Evolutionary conservation across 23 tunicate species (phyloP).

Genomic region (Ascidia mentula): DNA sequence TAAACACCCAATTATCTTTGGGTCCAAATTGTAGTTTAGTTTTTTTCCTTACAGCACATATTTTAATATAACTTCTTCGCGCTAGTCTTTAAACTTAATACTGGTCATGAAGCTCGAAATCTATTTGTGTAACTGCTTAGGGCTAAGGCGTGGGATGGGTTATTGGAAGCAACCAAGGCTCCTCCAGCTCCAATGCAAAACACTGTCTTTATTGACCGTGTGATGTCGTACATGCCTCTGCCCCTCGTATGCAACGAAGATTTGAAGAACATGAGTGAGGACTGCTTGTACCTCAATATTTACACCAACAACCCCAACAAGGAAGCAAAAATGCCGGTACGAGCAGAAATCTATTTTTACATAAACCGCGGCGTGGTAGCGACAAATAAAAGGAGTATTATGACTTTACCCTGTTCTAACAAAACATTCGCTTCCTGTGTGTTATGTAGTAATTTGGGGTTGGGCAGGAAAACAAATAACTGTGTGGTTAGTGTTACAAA

Average conservation of each 20-base stretch:
- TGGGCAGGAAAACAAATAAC: no score
- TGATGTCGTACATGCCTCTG: not conserved
- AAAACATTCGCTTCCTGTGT: no score
- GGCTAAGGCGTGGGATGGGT: slow-evolving; percentile 53
- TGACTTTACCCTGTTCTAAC: no score
- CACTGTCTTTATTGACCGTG: not conserved
- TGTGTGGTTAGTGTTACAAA: no score
- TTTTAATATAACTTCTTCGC: no score
- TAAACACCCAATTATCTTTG: no score
- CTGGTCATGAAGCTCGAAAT: no score
- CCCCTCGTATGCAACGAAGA: not conserved
- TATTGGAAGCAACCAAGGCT: slow-evolving; percentile 36
- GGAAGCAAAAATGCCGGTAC: slow-evolving; percentile 30
- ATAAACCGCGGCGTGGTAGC: not conserved
- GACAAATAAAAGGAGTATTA: not conserved
- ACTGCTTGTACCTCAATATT: slow-evolving; percentile 25
- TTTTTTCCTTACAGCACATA: no score
- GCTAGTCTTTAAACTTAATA: no score
- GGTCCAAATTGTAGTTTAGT: no score
- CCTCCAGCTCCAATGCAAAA: slow-evolving; percentile 32
- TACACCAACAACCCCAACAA: not conserved
- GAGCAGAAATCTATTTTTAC: not conserved
- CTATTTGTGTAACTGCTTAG: no score
- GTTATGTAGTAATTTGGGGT: no score
- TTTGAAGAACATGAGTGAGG: not conserved